These are phyloP conservation scores for Microcebus lehilahytsara DNA, from an alignment of 2,113 vertebrate species.

Conservation along the genomic window DNA sequence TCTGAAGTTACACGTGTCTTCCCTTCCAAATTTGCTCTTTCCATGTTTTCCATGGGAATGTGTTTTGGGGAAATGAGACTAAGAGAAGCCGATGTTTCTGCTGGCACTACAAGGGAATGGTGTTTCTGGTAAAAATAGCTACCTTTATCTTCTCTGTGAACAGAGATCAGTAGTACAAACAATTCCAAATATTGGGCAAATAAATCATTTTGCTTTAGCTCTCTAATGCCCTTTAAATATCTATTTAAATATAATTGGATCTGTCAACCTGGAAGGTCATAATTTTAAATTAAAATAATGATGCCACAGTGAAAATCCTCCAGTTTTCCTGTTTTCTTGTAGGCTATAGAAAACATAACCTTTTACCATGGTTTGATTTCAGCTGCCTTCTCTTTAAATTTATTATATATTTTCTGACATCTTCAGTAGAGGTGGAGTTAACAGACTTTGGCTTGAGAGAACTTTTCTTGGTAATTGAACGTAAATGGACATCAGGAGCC, in stretches of 20 bases:
- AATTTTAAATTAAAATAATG: conserved; percentile 38
- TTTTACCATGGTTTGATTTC: conserved; percentile 1
- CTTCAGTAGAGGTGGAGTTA: background rate
- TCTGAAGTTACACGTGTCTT: background rate
- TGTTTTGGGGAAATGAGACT: background rate
- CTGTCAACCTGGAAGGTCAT: background rate
- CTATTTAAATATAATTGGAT: background rate
- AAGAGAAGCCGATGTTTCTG: conserved; percentile 24
- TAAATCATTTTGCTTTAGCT: conserved; percentile 12
- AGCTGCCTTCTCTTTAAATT: background rate
- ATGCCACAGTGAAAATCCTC: background rate
- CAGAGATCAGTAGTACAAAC: background rate
- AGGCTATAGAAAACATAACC: background rate
- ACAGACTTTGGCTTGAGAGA: conserved; percentile 13
- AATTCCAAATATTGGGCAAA: background rate
- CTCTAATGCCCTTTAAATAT: conserved; percentile 6
- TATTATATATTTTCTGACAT: background rate
- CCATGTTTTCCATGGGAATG: background rate
- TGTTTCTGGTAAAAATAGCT: background rate
- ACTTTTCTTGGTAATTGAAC: conserved; percentile 43
- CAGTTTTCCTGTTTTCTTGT: conserved; percentile 14
- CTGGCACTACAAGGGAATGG: background rate
- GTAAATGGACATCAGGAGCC: background rate
- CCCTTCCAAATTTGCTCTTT: background rate
- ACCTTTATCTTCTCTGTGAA: background rate